Conservation (phyloP, 2,888 invertebrate genomes). For the Carpatolechia fugitivella region DNA sequence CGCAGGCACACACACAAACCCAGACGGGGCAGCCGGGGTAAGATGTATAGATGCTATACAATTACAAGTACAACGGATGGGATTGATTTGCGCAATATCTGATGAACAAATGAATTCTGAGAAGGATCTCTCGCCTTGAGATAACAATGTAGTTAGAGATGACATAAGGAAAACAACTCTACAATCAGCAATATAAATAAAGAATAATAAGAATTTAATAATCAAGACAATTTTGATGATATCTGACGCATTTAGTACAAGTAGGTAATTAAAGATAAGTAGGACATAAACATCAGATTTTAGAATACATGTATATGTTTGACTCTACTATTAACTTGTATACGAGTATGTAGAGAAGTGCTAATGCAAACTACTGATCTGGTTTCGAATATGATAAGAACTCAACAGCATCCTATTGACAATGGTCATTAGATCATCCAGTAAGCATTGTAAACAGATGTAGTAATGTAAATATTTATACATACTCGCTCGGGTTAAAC, state of each 20-base stretch:
- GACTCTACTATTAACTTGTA: background rate
- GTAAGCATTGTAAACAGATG: background rate
- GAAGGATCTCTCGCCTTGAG: background rate
- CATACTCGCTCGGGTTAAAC: slow-evolving; percentile 48
- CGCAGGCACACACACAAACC: slow-evolving; percentile 37
- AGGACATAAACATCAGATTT: background rate
- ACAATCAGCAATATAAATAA: background rate
- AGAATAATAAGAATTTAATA: background rate
- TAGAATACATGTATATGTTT: too few relatives aligned
- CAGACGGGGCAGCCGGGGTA: slow-evolving; percentile 40
- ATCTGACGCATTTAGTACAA: background rate
- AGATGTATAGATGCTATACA: slow-evolving; percentile 29
- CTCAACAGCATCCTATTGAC: background rate
- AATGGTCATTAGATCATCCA: slow-evolving; percentile 7
- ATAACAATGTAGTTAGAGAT: background rate
- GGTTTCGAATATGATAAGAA: background rate
- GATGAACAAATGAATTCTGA: background rate
- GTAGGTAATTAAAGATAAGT: background rate
- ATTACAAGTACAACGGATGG: slow-evolving; percentile 30
- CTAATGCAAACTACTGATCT: background rate
- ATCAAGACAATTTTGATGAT: background rate
- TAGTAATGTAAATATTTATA: slow-evolving; percentile 38
- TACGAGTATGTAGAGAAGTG: background rate
- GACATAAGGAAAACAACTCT: background rate
- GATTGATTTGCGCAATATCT: slow-evolving; percentile 32